phyloP scores from a whole-genome alignment of 2,113 vertebrate species.

The Genyomyrus donnyi region DNA sequence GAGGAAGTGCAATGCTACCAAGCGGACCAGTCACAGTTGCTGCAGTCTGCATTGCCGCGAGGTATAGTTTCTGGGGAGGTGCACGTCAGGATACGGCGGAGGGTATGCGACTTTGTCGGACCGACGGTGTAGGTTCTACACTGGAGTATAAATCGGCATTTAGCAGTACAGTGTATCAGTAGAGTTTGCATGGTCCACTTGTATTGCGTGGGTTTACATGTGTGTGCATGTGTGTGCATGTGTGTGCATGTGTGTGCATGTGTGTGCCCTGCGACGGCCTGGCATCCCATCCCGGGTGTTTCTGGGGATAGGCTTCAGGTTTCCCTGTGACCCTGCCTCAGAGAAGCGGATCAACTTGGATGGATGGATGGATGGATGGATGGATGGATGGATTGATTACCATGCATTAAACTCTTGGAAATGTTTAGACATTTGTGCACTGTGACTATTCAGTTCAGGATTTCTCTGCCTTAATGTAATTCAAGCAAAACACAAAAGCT shows the following conservation, averaged over 20 bases:
- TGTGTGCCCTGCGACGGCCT: background rate
- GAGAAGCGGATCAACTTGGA: background rate
- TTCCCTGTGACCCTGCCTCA: background rate
- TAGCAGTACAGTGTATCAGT: background rate
- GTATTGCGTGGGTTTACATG: background rate
- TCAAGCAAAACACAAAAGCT: slow-evolving; percentile 44
- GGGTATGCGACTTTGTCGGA: background rate
- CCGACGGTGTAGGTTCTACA: background rate
- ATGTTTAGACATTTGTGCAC: background rate
- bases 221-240: background rate
- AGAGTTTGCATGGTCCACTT: background rate
- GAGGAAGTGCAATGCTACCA: background rate
- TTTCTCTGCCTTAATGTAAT: slow-evolving; percentile 24
- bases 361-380: background rate
- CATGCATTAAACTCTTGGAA: background rate
- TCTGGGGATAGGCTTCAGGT: background rate
- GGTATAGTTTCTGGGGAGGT: background rate
- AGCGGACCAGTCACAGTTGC: background rate
- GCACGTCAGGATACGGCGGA: background rate
- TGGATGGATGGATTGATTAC: background rate
- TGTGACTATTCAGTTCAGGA: background rate
- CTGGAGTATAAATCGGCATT: background rate
- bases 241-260: background rate
- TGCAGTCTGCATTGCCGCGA: background rate
- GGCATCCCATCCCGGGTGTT: background rate